A percentile compares a stretch with the other conserved stretches of the same genome.
phyloP scores from a whole-genome alignment of 1,140 invertebrate species.

The Leptinotarsa lineolata region DNA sequence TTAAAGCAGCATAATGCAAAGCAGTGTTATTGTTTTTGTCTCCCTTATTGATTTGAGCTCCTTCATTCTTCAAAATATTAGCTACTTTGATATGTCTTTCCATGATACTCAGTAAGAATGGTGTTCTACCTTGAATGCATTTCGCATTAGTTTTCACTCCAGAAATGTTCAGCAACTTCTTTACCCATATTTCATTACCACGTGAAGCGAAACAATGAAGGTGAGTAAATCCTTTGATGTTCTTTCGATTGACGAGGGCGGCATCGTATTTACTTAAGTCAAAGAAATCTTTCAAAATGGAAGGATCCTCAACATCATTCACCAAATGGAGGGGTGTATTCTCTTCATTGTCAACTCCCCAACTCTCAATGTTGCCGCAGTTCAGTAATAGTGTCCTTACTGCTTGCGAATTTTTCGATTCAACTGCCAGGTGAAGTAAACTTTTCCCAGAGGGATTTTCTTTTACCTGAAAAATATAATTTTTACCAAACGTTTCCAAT shows the following conservation, averaged over 20 bases:
- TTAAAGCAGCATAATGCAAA: not conserved
- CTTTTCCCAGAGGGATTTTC: not conserved
- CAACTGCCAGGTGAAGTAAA: conserved; percentile 17
- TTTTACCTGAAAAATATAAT: not conserved
- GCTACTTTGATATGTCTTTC: not conserved
- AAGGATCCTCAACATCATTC: not conserved
- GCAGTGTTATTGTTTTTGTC: not conserved
- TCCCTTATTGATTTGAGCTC: not conserved
- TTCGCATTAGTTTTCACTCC: not conserved
- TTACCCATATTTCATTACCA: not conserved
- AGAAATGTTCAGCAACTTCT: not conserved
- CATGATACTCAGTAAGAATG: not conserved
- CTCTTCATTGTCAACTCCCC: conserved; percentile 10
- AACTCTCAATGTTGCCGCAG: not conserved
- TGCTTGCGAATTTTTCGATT: not conserved
- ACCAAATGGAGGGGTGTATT: conserved; percentile 14
- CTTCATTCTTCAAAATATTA: not conserved
- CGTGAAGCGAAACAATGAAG: not conserved
- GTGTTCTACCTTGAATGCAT: not conserved
- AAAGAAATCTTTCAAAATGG: not conserved
- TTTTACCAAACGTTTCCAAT: too few species aligned
- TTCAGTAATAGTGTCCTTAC: not conserved
- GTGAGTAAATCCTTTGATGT: not conserved
- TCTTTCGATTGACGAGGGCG: not conserved
- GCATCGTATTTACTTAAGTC: not conserved